Evolutionary conservation across 2,113 vertebrate species (phyloP).

Genomic region (Phrynosoma platyrhinos): DNA sequence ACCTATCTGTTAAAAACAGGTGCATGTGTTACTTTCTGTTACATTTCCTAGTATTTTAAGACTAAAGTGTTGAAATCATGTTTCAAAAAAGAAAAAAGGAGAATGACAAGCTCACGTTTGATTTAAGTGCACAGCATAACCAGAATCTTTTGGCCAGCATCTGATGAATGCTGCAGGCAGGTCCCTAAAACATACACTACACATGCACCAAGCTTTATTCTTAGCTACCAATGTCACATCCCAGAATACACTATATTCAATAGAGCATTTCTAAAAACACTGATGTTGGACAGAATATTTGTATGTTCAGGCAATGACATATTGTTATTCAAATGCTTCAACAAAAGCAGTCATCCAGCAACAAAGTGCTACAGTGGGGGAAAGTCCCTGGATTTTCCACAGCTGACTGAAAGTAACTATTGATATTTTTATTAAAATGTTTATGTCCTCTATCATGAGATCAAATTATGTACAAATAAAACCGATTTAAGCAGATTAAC

Average conservation of each 20-base stretch:
- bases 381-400: neutral
- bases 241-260: neutral
- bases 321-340: neutral
- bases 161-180: neutral
- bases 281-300: no score
- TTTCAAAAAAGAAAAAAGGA: neutral
- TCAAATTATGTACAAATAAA: no score
- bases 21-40: neutral
- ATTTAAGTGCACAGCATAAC: neutral
- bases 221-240: neutral
- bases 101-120: no score
- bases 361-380: neutral
- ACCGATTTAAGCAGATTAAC: no score
- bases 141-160: neutral
- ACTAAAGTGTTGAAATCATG: neutral
- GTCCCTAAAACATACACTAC: neutral
- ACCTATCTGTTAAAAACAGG: neutral
- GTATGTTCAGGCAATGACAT: neutral
- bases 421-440: no score
- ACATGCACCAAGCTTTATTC: neutral
- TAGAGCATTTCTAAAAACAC: neutral
- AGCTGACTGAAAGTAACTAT: no score
- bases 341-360: neutral
- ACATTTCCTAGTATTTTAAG: neutral
- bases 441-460: no score